Evolutionary conservation across 2,113 vertebrate genomes (phyloP).

Genomic region (Clupea harengus): DNA sequence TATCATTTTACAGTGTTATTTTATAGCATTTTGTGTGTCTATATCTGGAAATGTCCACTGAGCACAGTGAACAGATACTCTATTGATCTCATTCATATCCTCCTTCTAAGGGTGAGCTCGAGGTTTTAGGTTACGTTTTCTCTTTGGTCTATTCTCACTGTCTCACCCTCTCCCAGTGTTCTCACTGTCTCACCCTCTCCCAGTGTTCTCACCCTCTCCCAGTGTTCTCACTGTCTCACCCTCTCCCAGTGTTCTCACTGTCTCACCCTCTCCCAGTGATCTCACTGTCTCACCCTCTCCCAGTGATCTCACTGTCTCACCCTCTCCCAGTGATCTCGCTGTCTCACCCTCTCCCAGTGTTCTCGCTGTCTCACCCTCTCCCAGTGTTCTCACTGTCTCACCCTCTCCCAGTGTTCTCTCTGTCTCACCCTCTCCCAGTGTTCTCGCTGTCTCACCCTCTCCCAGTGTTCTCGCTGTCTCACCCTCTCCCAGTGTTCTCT

Average conservation of each 20-base stretch:
- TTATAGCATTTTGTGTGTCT: too few relatives aligned
- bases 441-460: not conserved
- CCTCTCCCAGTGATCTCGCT: too few relatives aligned
- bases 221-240: too few relatives aligned
- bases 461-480: not conserved
- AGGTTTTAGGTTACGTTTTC: not conserved
- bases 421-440: not conserved
- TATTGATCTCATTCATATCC: not conserved
- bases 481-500: not conserved
- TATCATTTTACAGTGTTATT: too few relatives aligned
- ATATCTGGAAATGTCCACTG: not conserved
- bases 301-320: not conserved
- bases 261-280: too few relatives aligned
- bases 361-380: too few relatives aligned
- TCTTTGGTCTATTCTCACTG: not conserved
- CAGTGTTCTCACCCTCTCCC: too few relatives aligned
- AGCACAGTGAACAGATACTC: too few relatives aligned
- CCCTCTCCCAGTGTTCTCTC: not conserved
- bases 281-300: not conserved
- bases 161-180: not conserved
- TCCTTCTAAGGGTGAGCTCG: not conserved
- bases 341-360: not conserved
- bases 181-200: too few relatives aligned
- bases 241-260: too few relatives aligned
- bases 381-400: too few relatives aligned